Base-by-base conservation (phyloP, 2,797 vertebrate genomes). In the Bufotes viridis region DNA sequence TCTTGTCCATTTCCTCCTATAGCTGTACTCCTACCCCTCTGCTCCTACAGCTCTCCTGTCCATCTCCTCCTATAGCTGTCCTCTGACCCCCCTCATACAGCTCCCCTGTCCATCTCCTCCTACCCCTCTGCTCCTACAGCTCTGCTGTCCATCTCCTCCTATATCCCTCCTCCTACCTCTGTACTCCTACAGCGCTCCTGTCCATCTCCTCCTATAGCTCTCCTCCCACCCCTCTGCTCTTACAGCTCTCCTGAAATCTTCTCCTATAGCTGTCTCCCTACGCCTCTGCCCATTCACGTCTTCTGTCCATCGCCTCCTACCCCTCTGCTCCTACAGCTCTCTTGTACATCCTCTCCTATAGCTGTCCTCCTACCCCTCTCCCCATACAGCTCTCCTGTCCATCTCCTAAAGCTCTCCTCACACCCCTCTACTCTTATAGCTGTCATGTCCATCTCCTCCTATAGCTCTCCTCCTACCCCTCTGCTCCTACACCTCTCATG, bases 11-110 rank as follows among this genome's bases (percentile, higher is more conserved):
- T n/a, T n/a, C n/a, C 60, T 4, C 18, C 60, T 22, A 5, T 20
- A 4, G 6, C 17, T 20, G 20, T n/a, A 20, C 20, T 0, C 61
- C 17, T 2, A 4, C 9, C 17, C 13, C 17, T 5, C 4, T 18
- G 4, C 58, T 12, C 58, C 11, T 63, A 20, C 22, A 2, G 9
- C 61, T 63, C 18, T 7, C 61, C 61, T 63, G 6, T 22, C 3
- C 4, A 5, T 22, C 61, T 11, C 8, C 22, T 11, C 7, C 3
- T n/a, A 2, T 2, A 11, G 22, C 9, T 22, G 9, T 1, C 22
- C n/a, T 22, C 9, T 10, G 5, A 3, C 29, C 29, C 22, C 0
- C 1, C 29, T 24, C 63, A 0, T 67, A n/a, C 0, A 0, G 0
- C 63, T n/a, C n/a, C 12, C 2, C 20, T 34, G 29, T 34, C 29